A percentile compares a stretch with the other conserved stretches of the same genome.
phyloP scores from a whole-genome alignment of 1,140 invertebrate species.

The Lithobius niger region DNA sequence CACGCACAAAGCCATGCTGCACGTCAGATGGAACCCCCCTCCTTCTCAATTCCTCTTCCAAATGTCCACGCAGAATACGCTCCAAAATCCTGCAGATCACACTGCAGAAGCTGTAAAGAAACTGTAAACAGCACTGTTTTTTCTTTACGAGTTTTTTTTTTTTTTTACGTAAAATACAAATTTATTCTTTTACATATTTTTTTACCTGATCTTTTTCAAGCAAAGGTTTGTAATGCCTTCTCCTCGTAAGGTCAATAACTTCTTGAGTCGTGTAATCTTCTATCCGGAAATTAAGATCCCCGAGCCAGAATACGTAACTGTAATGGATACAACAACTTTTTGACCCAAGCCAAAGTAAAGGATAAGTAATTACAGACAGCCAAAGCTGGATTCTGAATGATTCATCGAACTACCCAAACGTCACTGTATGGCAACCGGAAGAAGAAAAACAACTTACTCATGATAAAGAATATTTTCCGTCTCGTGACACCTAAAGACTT shows the following conservation, averaged over 20 bases:
- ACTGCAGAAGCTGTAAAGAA: too few species aligned
- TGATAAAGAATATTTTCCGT: constrained; percentile 75
- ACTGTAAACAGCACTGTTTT: too few species aligned
- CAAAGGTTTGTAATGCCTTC: constrained; percentile 47
- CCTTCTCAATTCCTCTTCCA: not conserved
- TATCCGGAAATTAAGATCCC: constrained; percentile 85
- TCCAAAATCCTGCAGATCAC: too few species aligned
- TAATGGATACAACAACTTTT: not conserved
- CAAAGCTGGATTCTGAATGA: not conserved
- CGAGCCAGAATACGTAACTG: constrained; percentile 90
- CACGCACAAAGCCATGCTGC: not conserved
- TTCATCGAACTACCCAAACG: not conserved
- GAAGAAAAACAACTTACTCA: constrained; percentile 47
- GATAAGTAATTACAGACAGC: not conserved
- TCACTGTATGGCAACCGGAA: not conserved
- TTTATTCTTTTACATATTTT: not conserved
- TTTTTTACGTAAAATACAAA: not conserved
- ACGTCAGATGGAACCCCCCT: not conserved
- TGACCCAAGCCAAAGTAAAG: not conserved
- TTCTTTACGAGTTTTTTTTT: not conserved
- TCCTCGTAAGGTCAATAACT: constrained; percentile 51
- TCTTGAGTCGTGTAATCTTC: constrained; percentile 42
- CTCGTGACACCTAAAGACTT: constrained; percentile 44
- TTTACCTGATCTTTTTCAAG: constrained; percentile 51
- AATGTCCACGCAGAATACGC: not conserved